Evolutionary conservation across 1,140 invertebrate species (phyloP).

Genomic region (Drosophila mauritiana): DNA sequence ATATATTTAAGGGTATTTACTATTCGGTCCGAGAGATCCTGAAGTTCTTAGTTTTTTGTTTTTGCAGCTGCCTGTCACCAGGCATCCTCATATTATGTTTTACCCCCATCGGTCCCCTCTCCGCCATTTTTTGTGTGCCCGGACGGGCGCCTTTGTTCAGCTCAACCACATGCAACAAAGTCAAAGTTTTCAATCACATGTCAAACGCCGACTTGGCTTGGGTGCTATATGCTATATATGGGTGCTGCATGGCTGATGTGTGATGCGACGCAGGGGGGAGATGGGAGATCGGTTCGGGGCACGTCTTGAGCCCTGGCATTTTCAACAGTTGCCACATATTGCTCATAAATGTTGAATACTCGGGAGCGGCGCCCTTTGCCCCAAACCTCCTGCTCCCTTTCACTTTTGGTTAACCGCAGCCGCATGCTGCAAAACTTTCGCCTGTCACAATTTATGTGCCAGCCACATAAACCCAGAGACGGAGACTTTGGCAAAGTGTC

Average conservation of each 20-base stretch:
- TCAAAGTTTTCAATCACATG: constrained; percentile 83
- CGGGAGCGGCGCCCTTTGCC: neutral
- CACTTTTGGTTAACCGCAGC: constrained; percentile 56
- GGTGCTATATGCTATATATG: constrained; percentile 39
- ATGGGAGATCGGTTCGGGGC: constrained; percentile 3
- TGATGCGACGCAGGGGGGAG: constrained; percentile 3
- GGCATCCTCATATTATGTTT: constrained; percentile 50
- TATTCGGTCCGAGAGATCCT: neutral
- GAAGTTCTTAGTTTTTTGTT: neutral
- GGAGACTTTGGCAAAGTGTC: constrained; percentile 36
- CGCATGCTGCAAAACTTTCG: constrained; percentile 65
- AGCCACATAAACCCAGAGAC: constrained; percentile 8
- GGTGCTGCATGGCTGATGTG: constrained; percentile 3
- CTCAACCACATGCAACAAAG: constrained; percentile 73
- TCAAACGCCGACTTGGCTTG: constrained; percentile 76
- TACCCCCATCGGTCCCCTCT: constrained; percentile 9
- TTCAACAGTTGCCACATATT: constrained; percentile 75
- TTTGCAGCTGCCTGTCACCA: constrained; percentile 48
- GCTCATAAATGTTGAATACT: constrained; percentile 77
- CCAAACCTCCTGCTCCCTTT: neutral
- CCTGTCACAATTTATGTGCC: constrained; percentile 62
- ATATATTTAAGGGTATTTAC: neutral
- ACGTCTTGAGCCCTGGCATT: constrained; percentile 55
- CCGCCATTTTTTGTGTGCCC: constrained; percentile 8
- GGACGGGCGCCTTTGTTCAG: constrained; percentile 37